phyloP scores from a whole-genome alignment of 2,113 vertebrate species.

The Calyptomena viridis region DNA sequence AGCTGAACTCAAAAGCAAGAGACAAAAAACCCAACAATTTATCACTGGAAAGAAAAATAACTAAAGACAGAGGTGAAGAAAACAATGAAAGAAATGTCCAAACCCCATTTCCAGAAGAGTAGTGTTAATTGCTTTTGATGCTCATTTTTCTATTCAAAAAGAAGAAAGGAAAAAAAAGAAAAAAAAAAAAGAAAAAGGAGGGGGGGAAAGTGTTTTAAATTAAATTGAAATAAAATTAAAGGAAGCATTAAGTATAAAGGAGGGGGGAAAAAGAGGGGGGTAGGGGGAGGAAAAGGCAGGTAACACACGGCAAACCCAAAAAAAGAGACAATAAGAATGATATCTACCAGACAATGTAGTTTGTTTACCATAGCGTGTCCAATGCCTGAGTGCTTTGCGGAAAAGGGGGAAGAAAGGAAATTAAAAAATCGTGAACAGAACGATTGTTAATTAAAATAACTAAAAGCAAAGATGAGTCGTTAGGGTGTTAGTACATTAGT shows the following conservation, averaged over 20 bases:
- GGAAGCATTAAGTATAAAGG: slow-evolving; percentile 67
- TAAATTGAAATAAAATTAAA: slow-evolving; percentile 79
- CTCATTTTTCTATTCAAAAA: slow-evolving; percentile 36
- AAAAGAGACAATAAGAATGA: slow-evolving; percentile 99
- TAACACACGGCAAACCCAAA: slow-evolving; percentile 99
- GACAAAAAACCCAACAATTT: background rate
- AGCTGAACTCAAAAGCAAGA: background rate
- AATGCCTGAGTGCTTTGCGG: slow-evolving; percentile 99
- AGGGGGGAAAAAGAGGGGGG: slow-evolving; percentile 35
- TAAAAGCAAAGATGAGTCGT: slow-evolving; percentile 94
- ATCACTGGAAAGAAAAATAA: background rate
- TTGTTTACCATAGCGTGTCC: slow-evolving; percentile 99
- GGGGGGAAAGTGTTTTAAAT: slow-evolving; percentile 72
- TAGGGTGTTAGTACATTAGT: slow-evolving; percentile 90
- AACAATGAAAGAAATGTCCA: slow-evolving; percentile 43
- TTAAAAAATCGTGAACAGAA: slow-evolving; percentile 99
- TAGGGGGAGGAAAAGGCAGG: slow-evolving; percentile 76
- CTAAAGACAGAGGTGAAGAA: background rate
- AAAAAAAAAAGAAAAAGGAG: background rate
- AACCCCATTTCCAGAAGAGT: slow-evolving; percentile 62
- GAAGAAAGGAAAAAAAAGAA: background rate
- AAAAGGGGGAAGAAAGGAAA: slow-evolving; percentile 99
- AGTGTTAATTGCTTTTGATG: slow-evolving; percentile 54
- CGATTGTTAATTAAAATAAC: slow-evolving; percentile 99
- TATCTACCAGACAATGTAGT: slow-evolving; percentile 99